Evolutionary conservation across 2,113 vertebrate genomes (phyloP).

Genomic region (Oryctolagus cuniculus): DNA sequence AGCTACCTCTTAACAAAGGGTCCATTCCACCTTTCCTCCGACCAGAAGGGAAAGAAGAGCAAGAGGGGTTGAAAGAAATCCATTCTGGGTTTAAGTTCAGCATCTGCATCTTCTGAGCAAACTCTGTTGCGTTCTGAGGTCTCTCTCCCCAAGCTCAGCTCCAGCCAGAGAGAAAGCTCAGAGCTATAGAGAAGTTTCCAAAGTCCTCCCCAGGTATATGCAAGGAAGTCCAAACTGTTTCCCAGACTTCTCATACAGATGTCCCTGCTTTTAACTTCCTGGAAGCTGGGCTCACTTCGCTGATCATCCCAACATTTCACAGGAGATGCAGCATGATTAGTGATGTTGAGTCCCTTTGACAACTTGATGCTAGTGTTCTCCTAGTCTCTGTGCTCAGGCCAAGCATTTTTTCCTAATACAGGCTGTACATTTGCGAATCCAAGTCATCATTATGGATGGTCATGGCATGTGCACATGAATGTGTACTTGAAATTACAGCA

Average conservation of each 20-base stretch:
- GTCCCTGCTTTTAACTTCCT: background rate
- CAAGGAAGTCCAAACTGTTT: background rate
- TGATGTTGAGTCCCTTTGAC: background rate
- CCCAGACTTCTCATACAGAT: no score
- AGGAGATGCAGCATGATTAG: background rate
- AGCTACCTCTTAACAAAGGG: background rate
- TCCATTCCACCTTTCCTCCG: background rate
- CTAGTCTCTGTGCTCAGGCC: background rate
- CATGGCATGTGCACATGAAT: background rate
- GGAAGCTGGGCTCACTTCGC: background rate
- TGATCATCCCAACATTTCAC: background rate
- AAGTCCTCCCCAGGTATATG: background rate
- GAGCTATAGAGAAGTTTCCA: background rate
- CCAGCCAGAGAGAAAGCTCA: background rate
- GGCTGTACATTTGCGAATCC: fast-evolving
- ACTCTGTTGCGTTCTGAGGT: background rate
- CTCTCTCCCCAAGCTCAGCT: background rate
- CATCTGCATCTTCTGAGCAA: background rate
- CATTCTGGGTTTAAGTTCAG: background rate
- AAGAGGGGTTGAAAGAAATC: background rate
- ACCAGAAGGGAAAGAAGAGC: background rate
- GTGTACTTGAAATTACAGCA: background rate
- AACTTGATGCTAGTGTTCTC: no score
- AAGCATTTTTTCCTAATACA: background rate
- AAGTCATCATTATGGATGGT: background rate